These are phyloP conservation scores for Pangasius mekongensis DNA, from an alignment of 2,797 vertebrate genomes.

Conservation along the genomic window DNA sequence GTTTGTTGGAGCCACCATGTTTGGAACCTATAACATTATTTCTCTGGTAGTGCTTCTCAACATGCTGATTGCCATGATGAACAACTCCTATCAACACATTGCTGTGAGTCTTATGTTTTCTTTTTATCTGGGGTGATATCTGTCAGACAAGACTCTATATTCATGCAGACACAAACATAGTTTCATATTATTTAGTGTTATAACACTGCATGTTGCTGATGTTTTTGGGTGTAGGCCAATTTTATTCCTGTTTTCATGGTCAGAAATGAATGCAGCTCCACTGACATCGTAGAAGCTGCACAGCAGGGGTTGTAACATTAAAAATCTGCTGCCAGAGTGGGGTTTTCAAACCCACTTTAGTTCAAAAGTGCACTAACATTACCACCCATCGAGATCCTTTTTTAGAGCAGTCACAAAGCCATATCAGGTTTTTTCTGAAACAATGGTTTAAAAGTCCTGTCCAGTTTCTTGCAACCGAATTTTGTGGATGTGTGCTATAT, in stretches of 20 bases:
- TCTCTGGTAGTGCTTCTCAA: conserved; percentile 97
- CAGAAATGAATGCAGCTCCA: not conserved
- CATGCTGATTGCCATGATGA: conserved; percentile 99
- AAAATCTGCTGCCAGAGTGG: not conserved
- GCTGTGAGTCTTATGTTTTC: conserved; percentile 78
- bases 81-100: conserved; percentile 98
- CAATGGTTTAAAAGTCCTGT: not conserved
- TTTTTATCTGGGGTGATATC: not conserved
- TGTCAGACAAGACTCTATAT: not conserved
- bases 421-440: not conserved
- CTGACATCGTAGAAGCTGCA: not conserved
- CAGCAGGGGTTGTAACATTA: not conserved
- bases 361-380: not conserved
- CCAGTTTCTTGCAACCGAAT: not conserved
- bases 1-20: conserved; percentile 98
- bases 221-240: not conserved
- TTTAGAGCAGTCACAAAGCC: not conserved
- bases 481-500: not conserved
- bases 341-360: conserved; percentile 3
- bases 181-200: not conserved
- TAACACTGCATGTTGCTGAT: not conserved
- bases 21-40: conserved; percentile 97
- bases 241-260: conserved; percentile 8
- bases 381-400: not conserved
- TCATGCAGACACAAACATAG: not conserved